Percentiles rank a stretch among this genome's conserved stretches.
These are phyloP conservation scores for Brachyalestes nurse DNA, from an alignment of 2,797 vertebrate species.

Conservation along the genomic window DNA sequence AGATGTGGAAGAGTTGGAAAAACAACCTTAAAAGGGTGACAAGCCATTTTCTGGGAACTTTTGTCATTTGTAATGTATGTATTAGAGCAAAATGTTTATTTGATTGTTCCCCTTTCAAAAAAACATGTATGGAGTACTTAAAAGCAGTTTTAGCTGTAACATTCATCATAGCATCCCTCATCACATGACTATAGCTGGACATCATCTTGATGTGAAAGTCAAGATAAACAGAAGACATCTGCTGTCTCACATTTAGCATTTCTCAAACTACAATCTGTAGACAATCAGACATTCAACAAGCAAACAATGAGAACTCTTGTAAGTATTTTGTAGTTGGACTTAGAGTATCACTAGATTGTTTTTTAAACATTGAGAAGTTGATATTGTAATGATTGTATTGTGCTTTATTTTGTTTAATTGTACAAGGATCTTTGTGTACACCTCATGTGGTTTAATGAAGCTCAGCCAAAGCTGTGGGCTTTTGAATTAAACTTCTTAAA, in stretches of 20 bases:
- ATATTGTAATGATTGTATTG: slow-evolving; percentile 68
- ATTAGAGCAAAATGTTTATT: not conserved
- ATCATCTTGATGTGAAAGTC: not conserved
- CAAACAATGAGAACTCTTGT: slow-evolving; percentile 4
- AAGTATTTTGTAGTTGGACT: slow-evolving; percentile 2
- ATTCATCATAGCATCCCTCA: not conserved
- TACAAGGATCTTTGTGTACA: slow-evolving; percentile 61
- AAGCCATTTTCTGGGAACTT: not conserved
- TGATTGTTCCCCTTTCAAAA: not conserved
- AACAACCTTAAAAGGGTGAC: not conserved
- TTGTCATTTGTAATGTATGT: not conserved
- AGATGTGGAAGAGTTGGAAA: not conserved
- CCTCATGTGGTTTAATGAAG: slow-evolving; percentile 67
- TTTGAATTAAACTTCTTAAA: slow-evolving; percentile 49
- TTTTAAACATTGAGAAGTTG: slow-evolving; percentile 56
- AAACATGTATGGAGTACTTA: not conserved
- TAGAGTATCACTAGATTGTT: slow-evolving; percentile 38
- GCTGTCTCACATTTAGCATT: not conserved
- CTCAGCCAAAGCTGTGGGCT: slow-evolving; percentile 49
- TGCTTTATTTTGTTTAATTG: slow-evolving; percentile 67
- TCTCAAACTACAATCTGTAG: slow-evolving; percentile 2
- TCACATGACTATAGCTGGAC: not conserved
- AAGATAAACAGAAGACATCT: not conserved
- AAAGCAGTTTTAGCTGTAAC: not conserved
- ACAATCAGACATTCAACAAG: slow-evolving; percentile 32